Base-by-base conservation (phyloP, 2,888 invertebrate genomes). In the Agonopterix alstromeriana region DNA sequence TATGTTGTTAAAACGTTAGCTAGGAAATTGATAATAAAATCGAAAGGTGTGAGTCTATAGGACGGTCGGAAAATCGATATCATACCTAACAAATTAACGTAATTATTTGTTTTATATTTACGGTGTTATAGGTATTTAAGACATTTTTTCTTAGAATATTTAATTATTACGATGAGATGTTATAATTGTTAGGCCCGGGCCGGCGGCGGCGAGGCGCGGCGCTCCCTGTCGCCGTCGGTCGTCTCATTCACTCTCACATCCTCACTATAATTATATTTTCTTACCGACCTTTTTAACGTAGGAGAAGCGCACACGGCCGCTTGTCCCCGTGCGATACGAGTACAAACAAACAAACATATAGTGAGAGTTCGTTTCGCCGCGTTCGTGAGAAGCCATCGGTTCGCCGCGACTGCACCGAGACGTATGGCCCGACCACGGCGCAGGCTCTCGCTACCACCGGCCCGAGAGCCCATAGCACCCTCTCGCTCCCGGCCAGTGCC, bases 21-120 rank as follows among this genome's bases (percentile, higher is more conserved):
- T 88, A 88, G 88, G 87, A 88, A 88, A 88, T 86, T 88, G 87
- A 87, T 85, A 85, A 87, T 85, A 75, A 87, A 86, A 88, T 81
- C 86, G 79, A 85, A 27, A 81, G 86, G 87, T 85, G 86, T 87
- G 85, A 79, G 83, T 85, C 84, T 82, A 68, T 83, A 83, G 79
- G 84, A 86, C 86, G 81, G 81, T 86, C 78, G 83, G 82, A 78
- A 78, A 79, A 84, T 82, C 83, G 84, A 85, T 85, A 86, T 87
- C 88, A 88, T 87, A 87, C 88, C 88, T 85, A 84, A 87, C 86
- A 86, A 87, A 84, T 81, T 86, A 86, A 87, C 86, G 81, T 88
- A 85, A 87, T 83, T 81, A 84, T 87, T 88, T 84, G 86, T 87
- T 88, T 87, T 88, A 86, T 86, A 88, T 85, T 87, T 87, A 88